Conservation (phyloP, 2,888 invertebrate genomes). For the Periphyllus acericola region DNA sequence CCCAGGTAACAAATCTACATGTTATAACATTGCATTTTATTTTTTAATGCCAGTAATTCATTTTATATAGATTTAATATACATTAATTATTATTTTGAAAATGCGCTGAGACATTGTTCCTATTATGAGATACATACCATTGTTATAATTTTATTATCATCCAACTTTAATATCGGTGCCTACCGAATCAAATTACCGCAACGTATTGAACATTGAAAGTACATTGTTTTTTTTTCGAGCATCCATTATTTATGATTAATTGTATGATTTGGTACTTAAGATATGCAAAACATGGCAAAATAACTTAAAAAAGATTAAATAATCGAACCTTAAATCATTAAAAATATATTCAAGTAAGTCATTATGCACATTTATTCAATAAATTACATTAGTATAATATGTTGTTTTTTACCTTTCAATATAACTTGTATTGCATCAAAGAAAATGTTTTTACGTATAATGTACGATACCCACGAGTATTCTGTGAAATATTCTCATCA, state of each 20-base stretch:
- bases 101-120: slow-evolving; percentile 14
- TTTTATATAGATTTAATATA: background rate
- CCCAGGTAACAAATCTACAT: background rate
- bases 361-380: no score
- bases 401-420: no score
- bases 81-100: background rate
- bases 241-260: background rate
- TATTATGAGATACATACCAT: background rate
- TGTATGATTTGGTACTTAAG: background rate
- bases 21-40: background rate
- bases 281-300: no score
- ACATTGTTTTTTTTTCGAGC: no score
- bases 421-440: no score
- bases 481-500: no score
- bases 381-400: no score
- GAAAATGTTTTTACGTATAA: no score
- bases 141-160: slow-evolving; percentile 21
- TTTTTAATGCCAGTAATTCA: background rate
- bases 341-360: no score
- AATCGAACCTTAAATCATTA: background rate
- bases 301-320: background rate
- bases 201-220: background rate
- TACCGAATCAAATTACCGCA: slow-evolving; percentile 16
- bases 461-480: no score
- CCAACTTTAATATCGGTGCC: background rate